A percentile compares a stretch with the other conserved stretches of the same genome.
phyloP scores from a whole-genome alignment of 2,797 vertebrate species.

The Huso huso region DNA sequence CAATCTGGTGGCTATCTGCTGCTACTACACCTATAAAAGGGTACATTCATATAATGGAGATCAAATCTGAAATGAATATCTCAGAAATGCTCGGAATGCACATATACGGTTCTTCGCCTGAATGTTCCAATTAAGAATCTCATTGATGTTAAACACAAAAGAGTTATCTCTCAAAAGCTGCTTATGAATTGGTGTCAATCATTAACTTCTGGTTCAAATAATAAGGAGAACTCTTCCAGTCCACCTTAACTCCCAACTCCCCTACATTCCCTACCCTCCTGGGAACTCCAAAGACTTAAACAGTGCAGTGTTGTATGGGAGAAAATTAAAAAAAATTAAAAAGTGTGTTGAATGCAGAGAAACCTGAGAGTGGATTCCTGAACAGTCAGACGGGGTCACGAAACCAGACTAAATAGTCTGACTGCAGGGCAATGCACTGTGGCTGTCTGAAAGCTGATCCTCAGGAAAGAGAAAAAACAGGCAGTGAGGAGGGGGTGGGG shows the following conservation, averaged over 20 bases:
- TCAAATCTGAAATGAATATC: too few species aligned
- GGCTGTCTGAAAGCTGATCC: conserved; percentile 74
- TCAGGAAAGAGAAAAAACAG: conserved; percentile 23
- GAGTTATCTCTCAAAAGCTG: too few species aligned
- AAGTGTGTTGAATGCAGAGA: conserved; percentile 34
- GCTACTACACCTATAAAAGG: too few species aligned
- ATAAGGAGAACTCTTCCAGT: neutral
- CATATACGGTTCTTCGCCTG: too few species aligned
- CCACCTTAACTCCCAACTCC: neutral
- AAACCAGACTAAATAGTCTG: conserved; percentile 78
- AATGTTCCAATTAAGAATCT: too few species aligned
- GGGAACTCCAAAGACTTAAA: conserved; percentile 3
- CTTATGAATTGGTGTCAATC: too few species aligned
- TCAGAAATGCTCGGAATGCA: too few species aligned
- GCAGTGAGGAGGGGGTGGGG: conserved; percentile 13
- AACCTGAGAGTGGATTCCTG: conserved; percentile 52
- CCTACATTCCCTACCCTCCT: neutral
- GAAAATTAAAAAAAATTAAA: neutral
- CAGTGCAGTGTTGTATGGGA: neutral
- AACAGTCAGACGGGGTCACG: conserved; percentile 66
- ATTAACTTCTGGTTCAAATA: too few species aligned
- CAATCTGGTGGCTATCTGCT: too few species aligned
- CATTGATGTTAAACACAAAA: too few species aligned
- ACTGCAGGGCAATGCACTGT: conserved; percentile 50
- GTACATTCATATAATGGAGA: too few species aligned